These are phyloP conservation scores for Orchestes rusci DNA, from an alignment of 2,888 invertebrate species.

Conservation along the genomic window DNA sequence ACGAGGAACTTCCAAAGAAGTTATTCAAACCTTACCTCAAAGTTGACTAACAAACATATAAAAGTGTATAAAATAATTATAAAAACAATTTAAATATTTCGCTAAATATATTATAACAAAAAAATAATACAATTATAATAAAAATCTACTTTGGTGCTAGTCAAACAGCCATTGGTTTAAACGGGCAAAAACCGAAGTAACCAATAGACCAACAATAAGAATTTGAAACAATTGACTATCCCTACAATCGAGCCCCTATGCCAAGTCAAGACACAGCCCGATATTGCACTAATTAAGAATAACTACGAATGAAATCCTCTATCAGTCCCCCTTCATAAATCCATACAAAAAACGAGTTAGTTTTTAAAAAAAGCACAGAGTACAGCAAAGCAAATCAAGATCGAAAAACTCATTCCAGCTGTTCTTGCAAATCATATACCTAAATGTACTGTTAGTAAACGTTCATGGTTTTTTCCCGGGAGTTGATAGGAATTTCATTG, in stretches of 20 bases:
- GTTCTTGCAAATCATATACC: too few species aligned
- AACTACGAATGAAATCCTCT: slow-evolving; percentile 36
- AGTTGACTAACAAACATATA: slow-evolving; percentile 45
- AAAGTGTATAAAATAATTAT: slow-evolving; percentile 46
- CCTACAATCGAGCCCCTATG: slow-evolving; percentile 39
- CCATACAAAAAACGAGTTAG: slow-evolving; percentile 6
- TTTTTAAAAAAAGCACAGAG: background rate
- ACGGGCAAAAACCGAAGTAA: slow-evolving; percentile 39
- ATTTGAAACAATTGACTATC: slow-evolving; percentile 44
- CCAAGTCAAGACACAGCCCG: slow-evolving; percentile 35
- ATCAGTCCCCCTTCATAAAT: slow-evolving; percentile 16
- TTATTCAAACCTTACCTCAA: slow-evolving; percentile 41
- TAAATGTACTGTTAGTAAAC: too few species aligned
- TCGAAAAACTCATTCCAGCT: too few species aligned
- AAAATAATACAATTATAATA: slow-evolving; percentile 39
- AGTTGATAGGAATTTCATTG: slow-evolving; percentile 19
- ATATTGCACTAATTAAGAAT: slow-evolving; percentile 44
- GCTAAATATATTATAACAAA: slow-evolving; percentile 38
- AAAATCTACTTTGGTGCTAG: slow-evolving; percentile 43
- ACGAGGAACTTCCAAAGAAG: slow-evolving; percentile 42
- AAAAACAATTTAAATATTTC: slow-evolving; percentile 44
- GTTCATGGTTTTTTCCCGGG: slow-evolving; percentile 19
- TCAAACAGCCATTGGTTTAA: slow-evolving; percentile 38
- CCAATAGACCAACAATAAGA: slow-evolving; percentile 43
- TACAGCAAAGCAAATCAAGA: too few species aligned